Base-by-base conservation (phyloP, 2,797 vertebrate species). In the Poecile montanus region DNA sequence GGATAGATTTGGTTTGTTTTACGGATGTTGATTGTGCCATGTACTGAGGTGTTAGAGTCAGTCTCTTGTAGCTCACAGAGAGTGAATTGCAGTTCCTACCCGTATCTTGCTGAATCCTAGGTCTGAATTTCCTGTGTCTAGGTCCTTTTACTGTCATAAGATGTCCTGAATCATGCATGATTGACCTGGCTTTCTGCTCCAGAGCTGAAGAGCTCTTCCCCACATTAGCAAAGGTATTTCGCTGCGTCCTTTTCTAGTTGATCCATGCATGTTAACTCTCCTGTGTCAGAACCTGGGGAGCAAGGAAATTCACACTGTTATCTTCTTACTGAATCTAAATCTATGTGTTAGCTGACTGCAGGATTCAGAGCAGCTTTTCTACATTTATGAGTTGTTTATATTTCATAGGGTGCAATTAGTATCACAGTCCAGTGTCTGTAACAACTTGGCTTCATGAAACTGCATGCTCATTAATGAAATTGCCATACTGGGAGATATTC, bases 401-500 rank as follows among this genome's bases (percentile, higher is more conserved):
- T 84, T 86, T 95, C n/a, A 36, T 17, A 63, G 30, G 4, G 17
- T 81, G 82, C 25, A 88, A 76, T 91, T 91, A 78, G 60, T 47
- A 63, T 62, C 75, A 51, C 34, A 80, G 89, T 81, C 81, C 85
- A 81, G 40, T 53, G 47, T 93, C 91, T 85, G 58, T 62, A 83
- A 76, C 50, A 68, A 74, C 65, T 80, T 1, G 2, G 21, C 26
- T 89, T 56, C 70, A 17, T 68, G 89, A 88, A 89, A 62, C 54
- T 66, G 34, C n/a, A 7, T 61, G 36, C 10, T 94, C 51, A 89
- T 92, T 91, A 91, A 72, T 50, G 62, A 58, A 89, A 88, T 67
- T 91, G 79, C 87, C 65, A 13, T 38, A 57, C 47, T 56, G 92
- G 89, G 94, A 92, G 73, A 48, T 66, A 88, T 88, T 91, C 81